Evolutionary conservation across 2,113 vertebrate genomes (phyloP).

Genomic region (Apus apus): DNA sequence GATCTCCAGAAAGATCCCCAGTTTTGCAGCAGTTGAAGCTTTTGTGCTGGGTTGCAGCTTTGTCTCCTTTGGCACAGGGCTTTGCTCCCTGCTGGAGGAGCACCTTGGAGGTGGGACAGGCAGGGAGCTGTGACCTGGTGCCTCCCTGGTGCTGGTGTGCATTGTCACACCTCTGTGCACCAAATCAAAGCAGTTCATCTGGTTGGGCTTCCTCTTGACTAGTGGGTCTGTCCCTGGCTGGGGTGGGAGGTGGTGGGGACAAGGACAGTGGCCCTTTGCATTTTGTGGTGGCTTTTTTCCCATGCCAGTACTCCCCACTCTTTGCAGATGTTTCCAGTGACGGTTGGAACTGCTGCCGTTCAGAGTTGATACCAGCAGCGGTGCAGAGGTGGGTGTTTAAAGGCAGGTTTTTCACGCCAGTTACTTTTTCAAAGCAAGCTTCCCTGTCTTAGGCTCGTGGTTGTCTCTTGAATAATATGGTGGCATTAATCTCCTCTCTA

Average conservation of each 20-base stretch:
- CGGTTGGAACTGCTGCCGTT: neutral
- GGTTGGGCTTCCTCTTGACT: neutral
- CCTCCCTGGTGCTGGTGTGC: accelerated
- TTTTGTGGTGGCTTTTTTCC: neutral
- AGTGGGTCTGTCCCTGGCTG: neutral
- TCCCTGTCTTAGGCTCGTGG: neutral
- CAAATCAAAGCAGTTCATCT: neutral
- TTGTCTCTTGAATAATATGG: constrained; percentile 29
- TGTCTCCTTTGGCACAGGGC: accelerated
- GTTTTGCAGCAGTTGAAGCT: neutral
- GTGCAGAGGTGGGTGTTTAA: constrained; percentile 1
- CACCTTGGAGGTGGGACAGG: neutral
- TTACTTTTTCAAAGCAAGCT: constrained; percentile 12
- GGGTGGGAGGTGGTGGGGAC: neutral
- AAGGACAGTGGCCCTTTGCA: neutral
- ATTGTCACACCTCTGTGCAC: accelerated
- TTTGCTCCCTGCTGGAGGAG: neutral
- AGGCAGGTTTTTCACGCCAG: neutral
- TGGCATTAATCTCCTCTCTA: constrained; percentile 33
- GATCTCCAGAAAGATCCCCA: neutral
- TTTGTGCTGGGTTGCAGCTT: neutral
- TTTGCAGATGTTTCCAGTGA: neutral
- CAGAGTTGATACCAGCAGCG: neutral
- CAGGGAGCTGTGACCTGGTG: neutral
- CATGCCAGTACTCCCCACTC: neutral